Conservation (phyloP, 2,797 vertebrate species). For the Dromococcyx pavoninus region DNA sequence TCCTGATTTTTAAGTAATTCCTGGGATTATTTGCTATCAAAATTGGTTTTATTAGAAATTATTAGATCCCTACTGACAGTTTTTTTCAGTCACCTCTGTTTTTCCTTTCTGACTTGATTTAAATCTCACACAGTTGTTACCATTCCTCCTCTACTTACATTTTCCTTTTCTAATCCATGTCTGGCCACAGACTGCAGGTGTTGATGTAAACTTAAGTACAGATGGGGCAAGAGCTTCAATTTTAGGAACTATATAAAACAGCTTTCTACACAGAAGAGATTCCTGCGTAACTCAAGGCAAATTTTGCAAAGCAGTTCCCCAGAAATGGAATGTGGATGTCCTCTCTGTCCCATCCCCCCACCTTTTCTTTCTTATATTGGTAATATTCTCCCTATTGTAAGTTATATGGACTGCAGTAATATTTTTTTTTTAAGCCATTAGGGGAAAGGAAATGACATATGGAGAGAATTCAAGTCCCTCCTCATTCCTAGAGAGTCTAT, state of each 20-base stretch:
- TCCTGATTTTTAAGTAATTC: background rate
- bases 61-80: background rate
- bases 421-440: constrained; percentile 39
- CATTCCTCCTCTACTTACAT: background rate
- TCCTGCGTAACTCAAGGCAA: background rate
- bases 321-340: background rate
- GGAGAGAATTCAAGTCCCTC: constrained; percentile 68
- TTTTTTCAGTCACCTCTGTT: background rate
- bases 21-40: background rate
- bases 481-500: constrained; percentile 67
- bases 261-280: background rate
- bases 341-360: background rate
- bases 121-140: background rate
- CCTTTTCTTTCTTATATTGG: background rate
- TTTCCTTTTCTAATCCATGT: background rate
- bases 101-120: background rate
- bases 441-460: constrained; percentile 64
- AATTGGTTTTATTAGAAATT: background rate
- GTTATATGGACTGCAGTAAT: constrained; percentile 25
- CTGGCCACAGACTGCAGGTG: constrained; percentile 7
- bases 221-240: background rate
- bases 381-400: background rate
- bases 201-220: background rate
- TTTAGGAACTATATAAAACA: background rate
- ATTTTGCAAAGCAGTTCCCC: background rate